A percentile compares a stretch with the other conserved stretches of the same genome.
Conservation (phyloP, 1,140 invertebrate species). For the Saxidomus purpurata region DNA sequence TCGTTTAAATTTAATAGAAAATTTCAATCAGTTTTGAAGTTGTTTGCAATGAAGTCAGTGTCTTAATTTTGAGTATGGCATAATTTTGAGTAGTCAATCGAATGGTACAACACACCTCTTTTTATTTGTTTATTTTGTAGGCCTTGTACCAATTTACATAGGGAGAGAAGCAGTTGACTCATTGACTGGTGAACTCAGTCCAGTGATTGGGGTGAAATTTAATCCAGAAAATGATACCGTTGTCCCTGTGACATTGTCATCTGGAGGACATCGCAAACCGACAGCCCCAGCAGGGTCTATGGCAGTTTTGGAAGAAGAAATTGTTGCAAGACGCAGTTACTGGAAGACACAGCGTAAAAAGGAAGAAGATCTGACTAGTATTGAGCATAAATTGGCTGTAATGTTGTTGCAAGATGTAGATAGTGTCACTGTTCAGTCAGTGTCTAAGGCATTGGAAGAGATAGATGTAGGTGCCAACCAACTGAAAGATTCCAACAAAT, state of each 20-base stretch:
- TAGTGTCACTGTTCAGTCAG: conserved; percentile 71
- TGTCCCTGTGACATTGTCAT: conserved; percentile 82
- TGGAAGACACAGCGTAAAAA: conserved; percentile 82
- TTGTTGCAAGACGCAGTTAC: conserved; percentile 81
- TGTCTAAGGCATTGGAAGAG: conserved; percentile 77
- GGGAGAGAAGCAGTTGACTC: conserved; percentile 82
- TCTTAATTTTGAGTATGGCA: too few species aligned
- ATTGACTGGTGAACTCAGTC: conserved; percentile 82
- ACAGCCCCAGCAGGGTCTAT: conserved; percentile 83
- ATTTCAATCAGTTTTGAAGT: too few species aligned
- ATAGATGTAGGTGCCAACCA: conserved; percentile 75
- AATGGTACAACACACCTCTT: too few species aligned
- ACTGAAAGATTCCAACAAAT: conserved; percentile 77
- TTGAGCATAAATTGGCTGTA: conserved; percentile 79
- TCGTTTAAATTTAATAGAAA: too few species aligned
- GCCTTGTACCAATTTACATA: conserved; percentile 82
- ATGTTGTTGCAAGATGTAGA: conserved; percentile 76
- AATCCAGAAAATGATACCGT: conserved; percentile 81
- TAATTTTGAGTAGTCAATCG: too few species aligned
- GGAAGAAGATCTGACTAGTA: conserved; percentile 79
- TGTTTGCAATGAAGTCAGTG: too few species aligned
- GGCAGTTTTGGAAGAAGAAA: conserved; percentile 84
- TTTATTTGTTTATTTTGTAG: conserved; percentile 64
- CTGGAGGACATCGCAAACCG: conserved; percentile 80
- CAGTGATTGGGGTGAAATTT: conserved; percentile 81